Conservation (phyloP, 1,140 invertebrate genomes). For the Drosophila suzukii region DNA sequence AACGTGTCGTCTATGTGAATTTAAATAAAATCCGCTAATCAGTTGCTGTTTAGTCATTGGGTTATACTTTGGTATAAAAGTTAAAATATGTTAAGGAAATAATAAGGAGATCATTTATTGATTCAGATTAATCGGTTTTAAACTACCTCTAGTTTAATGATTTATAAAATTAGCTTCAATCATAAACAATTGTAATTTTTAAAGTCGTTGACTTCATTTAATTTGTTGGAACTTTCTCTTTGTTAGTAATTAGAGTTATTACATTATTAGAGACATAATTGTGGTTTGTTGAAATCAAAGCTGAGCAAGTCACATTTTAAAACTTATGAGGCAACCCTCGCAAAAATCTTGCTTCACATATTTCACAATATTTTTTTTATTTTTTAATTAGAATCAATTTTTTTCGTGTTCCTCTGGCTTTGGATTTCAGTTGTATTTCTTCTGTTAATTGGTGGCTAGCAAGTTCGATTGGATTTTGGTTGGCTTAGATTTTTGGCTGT, state of each 20-base stretch:
- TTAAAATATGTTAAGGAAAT: neutral
- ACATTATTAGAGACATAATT: neutral
- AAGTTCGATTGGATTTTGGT: constrained; percentile 49
- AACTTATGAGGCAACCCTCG: constrained; percentile 24
- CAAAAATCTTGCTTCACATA: constrained; percentile 28
- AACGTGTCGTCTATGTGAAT: constrained; percentile 9
- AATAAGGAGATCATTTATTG: too few species aligned
- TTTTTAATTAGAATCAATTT: constrained; percentile 65
- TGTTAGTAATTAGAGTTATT: neutral
- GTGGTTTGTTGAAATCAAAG: constrained; percentile 5
- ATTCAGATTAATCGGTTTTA: neutral
- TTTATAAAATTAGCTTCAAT: neutral
- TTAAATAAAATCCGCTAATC: neutral
- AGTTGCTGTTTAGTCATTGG: neutral
- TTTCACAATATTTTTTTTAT: constrained; percentile 46
- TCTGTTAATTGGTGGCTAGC: constrained; percentile 45
- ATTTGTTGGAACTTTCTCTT: too few species aligned
- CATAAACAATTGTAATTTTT: neutral
- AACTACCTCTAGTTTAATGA: neutral
- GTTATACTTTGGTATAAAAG: neutral
- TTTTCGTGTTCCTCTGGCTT: constrained; percentile 11
- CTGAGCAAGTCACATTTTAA: constrained; percentile 1
- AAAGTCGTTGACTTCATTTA: constrained; percentile 5
- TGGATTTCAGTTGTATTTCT: constrained; percentile 16
- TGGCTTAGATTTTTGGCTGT: constrained; percentile 28